Percentiles rank a stretch among this genome's conserved stretches.
Evolutionary conservation across 2,113 vertebrate genomes (phyloP).

Genomic region (Sciurus niger): DNA sequence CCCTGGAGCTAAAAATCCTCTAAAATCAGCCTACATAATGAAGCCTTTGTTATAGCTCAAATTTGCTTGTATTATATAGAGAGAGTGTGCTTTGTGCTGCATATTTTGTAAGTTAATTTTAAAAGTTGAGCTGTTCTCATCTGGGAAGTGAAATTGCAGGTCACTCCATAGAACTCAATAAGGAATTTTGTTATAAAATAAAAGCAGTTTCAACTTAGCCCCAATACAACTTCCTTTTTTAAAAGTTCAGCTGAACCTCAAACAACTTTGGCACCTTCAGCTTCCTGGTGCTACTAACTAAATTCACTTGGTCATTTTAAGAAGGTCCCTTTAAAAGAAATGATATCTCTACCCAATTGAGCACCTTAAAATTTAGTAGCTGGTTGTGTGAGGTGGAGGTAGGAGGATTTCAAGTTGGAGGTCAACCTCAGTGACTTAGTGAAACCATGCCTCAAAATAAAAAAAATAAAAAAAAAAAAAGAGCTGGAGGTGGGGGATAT

Average conservation of each 20-base stretch:
- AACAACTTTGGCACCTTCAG: not conserved
- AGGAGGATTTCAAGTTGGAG: not conserved
- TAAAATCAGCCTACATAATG: constrained; percentile 81
- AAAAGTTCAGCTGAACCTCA: not conserved
- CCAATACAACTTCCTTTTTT: not conserved
- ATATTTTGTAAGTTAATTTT: constrained; percentile 81
- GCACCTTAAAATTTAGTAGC: not conserved
- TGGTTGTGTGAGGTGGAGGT: not conserved
- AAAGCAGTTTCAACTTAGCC: constrained; percentile 61
- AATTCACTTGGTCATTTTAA: constrained; percentile 39
- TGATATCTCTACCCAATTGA: not conserved
- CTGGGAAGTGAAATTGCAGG: constrained; percentile 69
- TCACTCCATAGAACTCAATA: constrained; percentile 49
- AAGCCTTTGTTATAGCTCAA: constrained; percentile 78
- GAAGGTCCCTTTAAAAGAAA: not conserved
- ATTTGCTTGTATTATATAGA: constrained; percentile 73
- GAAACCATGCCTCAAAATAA: not conserved
- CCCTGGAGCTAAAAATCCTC: constrained; percentile 79
- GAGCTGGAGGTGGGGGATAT: not conserved
- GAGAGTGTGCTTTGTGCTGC: constrained; percentile 66
- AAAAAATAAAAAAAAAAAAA: too few species aligned
- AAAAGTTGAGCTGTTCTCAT: constrained; percentile 73
- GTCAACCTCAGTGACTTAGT: not conserved
- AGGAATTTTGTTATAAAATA: constrained; percentile 58
- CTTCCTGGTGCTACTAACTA: not conserved